Conservation (phyloP, 2,888 invertebrate species). For the Dicranocentrus wangi region DNA sequence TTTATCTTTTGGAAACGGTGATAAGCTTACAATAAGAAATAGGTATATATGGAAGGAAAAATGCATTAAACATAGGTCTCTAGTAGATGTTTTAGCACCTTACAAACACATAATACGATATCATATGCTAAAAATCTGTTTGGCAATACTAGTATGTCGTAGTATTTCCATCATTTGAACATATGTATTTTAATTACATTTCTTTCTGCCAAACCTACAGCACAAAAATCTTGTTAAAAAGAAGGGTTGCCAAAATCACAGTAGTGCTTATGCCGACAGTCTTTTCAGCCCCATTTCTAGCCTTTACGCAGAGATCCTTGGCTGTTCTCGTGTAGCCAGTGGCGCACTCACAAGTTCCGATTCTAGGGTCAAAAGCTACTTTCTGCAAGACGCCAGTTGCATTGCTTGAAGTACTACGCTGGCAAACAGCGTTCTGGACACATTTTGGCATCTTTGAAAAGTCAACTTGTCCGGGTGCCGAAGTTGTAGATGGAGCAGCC, state of each 20-base stretch:
- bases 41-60: no score
- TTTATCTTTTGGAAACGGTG: no score
- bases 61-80: no score
- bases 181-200: no score
- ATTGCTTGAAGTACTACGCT: neutral
- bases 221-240: neutral
- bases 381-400: neutral
- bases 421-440: constrained; percentile 27
- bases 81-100: no score
- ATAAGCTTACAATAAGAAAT: no score
- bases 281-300: neutral
- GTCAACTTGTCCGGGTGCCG: constrained; percentile 27
- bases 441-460: constrained; percentile 46
- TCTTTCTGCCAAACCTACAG: no score
- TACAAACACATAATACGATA: no score
- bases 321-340: constrained; percentile 25
- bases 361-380: constrained; percentile 40
- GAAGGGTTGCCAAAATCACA: constrained; percentile 9
- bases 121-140: no score
- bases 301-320: constrained; percentile 28
- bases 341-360: constrained; percentile 37
- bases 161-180: no score
- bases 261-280: neutral
- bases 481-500: constrained; percentile 1
- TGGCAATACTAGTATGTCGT: no score